These are phyloP conservation scores for Stegostoma tigrinum DNA, from an alignment of 2,113 vertebrate species.

Conservation along the genomic window DNA sequence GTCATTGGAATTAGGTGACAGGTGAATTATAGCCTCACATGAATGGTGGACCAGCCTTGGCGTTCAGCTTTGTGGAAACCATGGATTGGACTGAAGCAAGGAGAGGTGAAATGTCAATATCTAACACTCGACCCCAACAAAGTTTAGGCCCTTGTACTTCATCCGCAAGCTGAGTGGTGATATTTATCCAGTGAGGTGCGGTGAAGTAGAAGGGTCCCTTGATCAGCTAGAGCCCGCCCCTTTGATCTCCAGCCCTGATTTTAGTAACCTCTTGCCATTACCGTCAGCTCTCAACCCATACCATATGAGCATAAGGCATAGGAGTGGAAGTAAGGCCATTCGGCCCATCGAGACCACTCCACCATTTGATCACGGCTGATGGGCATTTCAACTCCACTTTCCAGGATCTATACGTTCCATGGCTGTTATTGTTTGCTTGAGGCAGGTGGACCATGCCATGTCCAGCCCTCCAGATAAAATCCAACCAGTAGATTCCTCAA, in stretches of 20 bases:
- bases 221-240: neutral
- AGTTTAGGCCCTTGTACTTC: neutral
- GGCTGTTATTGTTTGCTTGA: neutral
- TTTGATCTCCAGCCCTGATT: neutral
- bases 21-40: neutral
- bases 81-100: neutral
- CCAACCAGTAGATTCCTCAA: neutral
- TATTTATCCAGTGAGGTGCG: neutral
- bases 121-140: neutral
- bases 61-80: neutral
- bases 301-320: no score
- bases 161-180: no score
- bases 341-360: no score
- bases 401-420: neutral
- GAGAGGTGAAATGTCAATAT: neutral
- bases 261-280: neutral
- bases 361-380: no score
- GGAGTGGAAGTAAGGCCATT: no score
- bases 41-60: neutral
- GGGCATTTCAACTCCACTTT: no score
- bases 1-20: neutral
- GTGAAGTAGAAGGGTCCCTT: neutral
- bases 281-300: neutral
- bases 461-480: neutral
- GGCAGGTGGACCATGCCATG: neutral